phyloP scores from a whole-genome alignment of 1,140 invertebrate genomes.

The Drosophila kepulauana region DNA sequence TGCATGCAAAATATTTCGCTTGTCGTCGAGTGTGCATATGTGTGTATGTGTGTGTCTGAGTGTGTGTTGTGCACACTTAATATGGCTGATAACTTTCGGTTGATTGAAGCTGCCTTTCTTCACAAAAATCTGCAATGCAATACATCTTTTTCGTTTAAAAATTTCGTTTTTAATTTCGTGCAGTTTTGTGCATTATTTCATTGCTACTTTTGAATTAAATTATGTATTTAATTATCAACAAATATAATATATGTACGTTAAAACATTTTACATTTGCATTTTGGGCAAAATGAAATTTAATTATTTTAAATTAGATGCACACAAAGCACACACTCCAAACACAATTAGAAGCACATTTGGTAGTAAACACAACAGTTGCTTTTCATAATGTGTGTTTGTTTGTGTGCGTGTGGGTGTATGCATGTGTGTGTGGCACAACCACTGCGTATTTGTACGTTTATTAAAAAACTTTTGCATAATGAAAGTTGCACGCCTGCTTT shows the following conservation, averaged over 20 bases:
- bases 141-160: background rate
- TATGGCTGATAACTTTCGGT: slow-evolving; percentile 59
- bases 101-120: slow-evolving; percentile 44
- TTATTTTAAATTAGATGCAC: slow-evolving; percentile 63
- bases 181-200: slow-evolving; percentile 5
- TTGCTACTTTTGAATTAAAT: slow-evolving; percentile 46
- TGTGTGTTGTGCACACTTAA: slow-evolving; percentile 60
- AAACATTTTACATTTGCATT: slow-evolving; percentile 30
- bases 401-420: slow-evolving; percentile 20
- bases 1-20: slow-evolving; percentile 78
- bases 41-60: background rate
- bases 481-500: slow-evolving; percentile 74
- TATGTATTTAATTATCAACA: slow-evolving; percentile 53
- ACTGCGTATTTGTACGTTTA: slow-evolving; percentile 75
- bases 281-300: slow-evolving; percentile 57
- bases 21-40: slow-evolving; percentile 37
- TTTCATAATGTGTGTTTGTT: slow-evolving; percentile 59
- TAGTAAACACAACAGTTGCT: slow-evolving; percentile 60
- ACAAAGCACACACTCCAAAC: slow-evolving; percentile 31
- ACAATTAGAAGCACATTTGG: slow-evolving; percentile 35
- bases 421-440: slow-evolving; percentile 27
- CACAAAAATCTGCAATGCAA: slow-evolving; percentile 8
- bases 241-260: slow-evolving; percentile 35
- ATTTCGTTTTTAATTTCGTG: background rate
- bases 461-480: slow-evolving; percentile 84